Base-by-base conservation (phyloP, 2,888 invertebrate species). In the Colostygia pectinataria region DNA sequence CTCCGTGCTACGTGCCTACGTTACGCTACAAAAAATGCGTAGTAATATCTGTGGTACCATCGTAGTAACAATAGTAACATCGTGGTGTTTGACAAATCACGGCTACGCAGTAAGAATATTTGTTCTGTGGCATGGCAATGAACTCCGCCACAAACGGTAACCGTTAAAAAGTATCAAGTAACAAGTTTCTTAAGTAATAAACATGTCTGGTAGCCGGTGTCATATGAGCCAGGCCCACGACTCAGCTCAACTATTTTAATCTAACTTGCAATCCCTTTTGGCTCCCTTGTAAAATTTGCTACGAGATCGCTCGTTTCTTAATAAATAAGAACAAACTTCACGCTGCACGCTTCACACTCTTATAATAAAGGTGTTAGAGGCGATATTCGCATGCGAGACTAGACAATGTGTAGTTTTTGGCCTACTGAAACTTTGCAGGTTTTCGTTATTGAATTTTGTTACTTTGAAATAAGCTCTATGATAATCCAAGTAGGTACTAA, bases 221-320 rank as follows among this genome's bases (percentile, higher is more conserved):
- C 74, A 71, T 63, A 69, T 44, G 65, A 62, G 60, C 54, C 58
- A 18, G 57, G 61, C 52, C 53, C 63, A 46, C 61, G 66, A 69
- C 64, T 71, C 69, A 58, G 64, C 58, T 46, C 65, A 83, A 83
- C 83, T 82, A 83, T 83, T 83, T 83, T 83, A 83, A 83, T 83
- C 77, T 79, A 82, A 82, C 69, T 80, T 80, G 68, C 44, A 54
- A 62, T 61, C 66, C 75, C 70, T 72, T 68, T 66, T 57, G 58
- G 65, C 66, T 66, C 65, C 66, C 74, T 76, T 74, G 76, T 74
- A 75, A 79, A 79, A 78, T 77, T 77, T 71, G 66, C 66, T 60
- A 68, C 63, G 61, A 71, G 65, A 74, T 71, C 72, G 74, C 77
- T 77, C 73, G 69, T 73, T 79, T 77, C 77, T 80, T 82, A 80